Evolutionary conservation across 2,888 invertebrate species (phyloP).

Genomic region (Heliconius sara): DNA sequence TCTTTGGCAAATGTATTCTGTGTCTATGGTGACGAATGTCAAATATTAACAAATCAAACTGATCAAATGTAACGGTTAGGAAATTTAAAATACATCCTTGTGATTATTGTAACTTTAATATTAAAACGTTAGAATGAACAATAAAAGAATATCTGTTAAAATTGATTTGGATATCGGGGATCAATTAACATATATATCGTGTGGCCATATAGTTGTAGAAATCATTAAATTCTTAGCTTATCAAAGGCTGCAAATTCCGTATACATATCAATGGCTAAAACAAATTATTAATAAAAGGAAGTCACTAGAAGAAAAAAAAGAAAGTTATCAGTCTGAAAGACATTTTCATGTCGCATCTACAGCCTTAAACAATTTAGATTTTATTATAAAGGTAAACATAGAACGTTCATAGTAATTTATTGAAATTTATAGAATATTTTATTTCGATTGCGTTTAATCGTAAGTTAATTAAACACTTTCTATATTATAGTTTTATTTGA

Average conservation of each 20-base stretch:
- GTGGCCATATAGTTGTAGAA: conserved; percentile 83
- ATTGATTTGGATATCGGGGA: conserved; percentile 76
- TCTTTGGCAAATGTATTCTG: not conserved
- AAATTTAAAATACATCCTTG: not conserved
- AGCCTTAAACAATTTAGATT: conserved; percentile 76
- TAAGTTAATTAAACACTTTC: no score
- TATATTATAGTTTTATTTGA: not conserved
- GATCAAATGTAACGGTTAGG: not conserved
- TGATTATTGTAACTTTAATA: not conserved
- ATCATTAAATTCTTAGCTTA: conserved; percentile 83
- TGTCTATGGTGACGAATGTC: not conserved
- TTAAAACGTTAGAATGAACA: conserved; percentile 14
- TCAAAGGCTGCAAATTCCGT: conserved; percentile 83
- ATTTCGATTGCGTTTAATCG: no score
- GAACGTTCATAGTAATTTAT: not conserved
- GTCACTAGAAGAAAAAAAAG: conserved; percentile 58
- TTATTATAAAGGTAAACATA: conserved; percentile 68
- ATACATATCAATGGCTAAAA: conserved; percentile 79
- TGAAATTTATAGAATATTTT: not conserved
- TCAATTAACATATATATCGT: conserved; percentile 82
- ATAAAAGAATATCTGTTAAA: conserved; percentile 30
- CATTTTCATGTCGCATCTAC: conserved; percentile 73
- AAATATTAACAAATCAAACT: not conserved
- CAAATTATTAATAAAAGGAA: conserved; percentile 72
- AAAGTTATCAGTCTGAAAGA: conserved; percentile 72